Conservation (phyloP, 1,140 invertebrate genomes). For the Medauroidea extradentata region DNA sequence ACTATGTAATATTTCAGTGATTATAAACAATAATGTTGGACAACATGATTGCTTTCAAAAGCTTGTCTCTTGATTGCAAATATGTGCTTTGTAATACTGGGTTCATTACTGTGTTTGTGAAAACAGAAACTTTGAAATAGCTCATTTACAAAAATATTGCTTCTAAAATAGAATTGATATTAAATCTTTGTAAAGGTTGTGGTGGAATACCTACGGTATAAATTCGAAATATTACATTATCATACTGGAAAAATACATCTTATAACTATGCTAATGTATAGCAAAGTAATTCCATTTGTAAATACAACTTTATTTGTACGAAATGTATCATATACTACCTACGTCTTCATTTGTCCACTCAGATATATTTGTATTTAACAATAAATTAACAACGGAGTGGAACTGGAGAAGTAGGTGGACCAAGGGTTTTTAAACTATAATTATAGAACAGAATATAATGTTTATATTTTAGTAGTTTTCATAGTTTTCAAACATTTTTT, state of each 20-base stretch:
- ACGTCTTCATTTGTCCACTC: constrained; percentile 5
- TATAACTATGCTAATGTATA: not conserved
- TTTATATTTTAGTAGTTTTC: too few relatives aligned
- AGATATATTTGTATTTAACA: not conserved
- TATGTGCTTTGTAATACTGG: too few relatives aligned
- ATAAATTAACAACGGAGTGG: not conserved
- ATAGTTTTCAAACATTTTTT: too few relatives aligned
- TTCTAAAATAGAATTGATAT: too few relatives aligned
- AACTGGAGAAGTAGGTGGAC: constrained; percentile 4
- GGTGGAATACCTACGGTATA: not conserved
- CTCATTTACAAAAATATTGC: too few relatives aligned
- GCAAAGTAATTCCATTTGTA: not conserved
- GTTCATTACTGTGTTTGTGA: too few relatives aligned
- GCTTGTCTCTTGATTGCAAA: too few relatives aligned
- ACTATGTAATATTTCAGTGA: too few relatives aligned
- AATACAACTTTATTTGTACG: not conserved
- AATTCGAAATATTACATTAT: constrained; percentile 1
- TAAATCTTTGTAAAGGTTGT: not conserved
- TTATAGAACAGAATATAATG: too few relatives aligned
- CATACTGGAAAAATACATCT: not conserved
- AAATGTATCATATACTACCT: not conserved
- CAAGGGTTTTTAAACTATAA: not conserved
- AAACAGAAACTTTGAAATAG: too few relatives aligned
- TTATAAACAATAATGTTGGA: too few relatives aligned
- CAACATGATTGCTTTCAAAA: too few relatives aligned